A percentile compares a stretch with the other conserved stretches of the same genome.
Evolutionary conservation across 2,113 vertebrate genomes (phyloP).

Genomic region (Mobula hypostoma): DNA sequence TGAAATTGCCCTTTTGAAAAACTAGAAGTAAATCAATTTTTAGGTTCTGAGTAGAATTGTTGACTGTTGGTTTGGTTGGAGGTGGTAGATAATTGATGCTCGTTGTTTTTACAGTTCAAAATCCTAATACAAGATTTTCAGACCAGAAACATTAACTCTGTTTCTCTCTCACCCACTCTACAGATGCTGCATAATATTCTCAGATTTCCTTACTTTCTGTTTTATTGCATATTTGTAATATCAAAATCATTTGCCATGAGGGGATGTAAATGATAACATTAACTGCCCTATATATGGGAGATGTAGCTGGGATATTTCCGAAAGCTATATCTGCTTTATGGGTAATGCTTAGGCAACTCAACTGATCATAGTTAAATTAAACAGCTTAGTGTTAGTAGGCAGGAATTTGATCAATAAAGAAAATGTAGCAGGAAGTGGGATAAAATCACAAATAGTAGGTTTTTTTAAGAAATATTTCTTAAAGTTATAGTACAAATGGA

Average conservation of each 20-base stretch:
- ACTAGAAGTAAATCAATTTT: background rate
- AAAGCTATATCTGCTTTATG: background rate
- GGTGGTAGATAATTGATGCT: no score
- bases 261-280: background rate
- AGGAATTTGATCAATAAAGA: slow-evolving; percentile 66
- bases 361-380: background rate
- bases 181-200: no score
- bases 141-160: no score
- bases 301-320: background rate
- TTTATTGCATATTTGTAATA: no score
- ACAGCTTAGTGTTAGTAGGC: background rate
- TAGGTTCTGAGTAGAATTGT: no score
- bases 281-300: background rate
- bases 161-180: no score
- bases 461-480: no score
- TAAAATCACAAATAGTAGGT: no score
- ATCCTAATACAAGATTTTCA: no score
- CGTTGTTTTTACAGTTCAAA: no score
- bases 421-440: slow-evolving; percentile 74
- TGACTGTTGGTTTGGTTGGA: no score
- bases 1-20: background rate
- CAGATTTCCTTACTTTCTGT: no score
- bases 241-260: background rate
- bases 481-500: slow-evolving; percentile 43
- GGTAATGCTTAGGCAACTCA: background rate